phyloP scores from a whole-genome alignment of 2,113 vertebrate species.

The Poeciliopsis turrubarensis region DNA sequence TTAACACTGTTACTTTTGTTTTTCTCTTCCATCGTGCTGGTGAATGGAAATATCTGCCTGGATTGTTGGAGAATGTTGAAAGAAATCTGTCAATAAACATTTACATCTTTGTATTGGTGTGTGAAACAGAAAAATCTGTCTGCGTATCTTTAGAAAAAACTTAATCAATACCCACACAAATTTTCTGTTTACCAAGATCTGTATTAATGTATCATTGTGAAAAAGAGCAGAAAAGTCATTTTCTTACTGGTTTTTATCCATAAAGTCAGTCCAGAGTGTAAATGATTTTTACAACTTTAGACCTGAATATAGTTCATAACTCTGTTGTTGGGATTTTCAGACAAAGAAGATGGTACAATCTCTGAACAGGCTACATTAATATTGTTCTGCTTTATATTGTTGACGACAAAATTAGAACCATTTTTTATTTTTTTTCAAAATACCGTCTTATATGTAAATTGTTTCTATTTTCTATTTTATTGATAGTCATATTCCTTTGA shows the following conservation, averaged over 20 bases:
- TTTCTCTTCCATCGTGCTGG: not conserved
- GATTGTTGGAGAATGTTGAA: not conserved
- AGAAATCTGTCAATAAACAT: constrained; percentile 33
- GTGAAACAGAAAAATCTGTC: constrained; percentile 16
- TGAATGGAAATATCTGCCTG: not conserved
- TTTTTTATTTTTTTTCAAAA: too few relatives aligned
- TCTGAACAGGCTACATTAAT: too few relatives aligned
- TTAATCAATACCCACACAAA: not conserved
- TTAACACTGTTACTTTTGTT: too few relatives aligned
- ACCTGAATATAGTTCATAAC: not conserved
- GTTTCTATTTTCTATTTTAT: too few relatives aligned
- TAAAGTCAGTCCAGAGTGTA: not conserved
- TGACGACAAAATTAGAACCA: too few relatives aligned
- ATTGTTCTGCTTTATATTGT: too few relatives aligned
- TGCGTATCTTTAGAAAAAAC: constrained; percentile 25
- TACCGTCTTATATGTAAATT: too few relatives aligned
- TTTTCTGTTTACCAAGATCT: not conserved
- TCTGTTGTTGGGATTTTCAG: not conserved
- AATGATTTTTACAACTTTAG: constrained; percentile 5
- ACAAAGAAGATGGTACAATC: not conserved
- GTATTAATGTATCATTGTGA: constrained; percentile 14
- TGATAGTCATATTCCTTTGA: constrained; percentile 10
- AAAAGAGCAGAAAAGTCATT: not conserved
- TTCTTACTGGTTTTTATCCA: constrained; percentile 1
- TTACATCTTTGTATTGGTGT: constrained; percentile 10